These are phyloP conservation scores for Ptilonorhynchus violaceus DNA, from an alignment of 2,113 vertebrate species.

Conservation along the genomic window DNA sequence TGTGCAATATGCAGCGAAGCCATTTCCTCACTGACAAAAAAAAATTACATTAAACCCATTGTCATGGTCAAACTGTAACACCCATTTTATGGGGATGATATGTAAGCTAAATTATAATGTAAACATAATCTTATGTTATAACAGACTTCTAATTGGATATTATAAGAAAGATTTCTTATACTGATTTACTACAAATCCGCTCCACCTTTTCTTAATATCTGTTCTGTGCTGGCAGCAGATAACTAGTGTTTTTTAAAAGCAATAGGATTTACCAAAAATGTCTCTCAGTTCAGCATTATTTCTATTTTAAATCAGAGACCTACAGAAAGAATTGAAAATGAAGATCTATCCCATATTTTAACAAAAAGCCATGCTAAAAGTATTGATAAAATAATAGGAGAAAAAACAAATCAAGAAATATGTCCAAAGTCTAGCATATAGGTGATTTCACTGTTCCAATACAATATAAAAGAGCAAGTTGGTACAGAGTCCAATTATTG, in stretches of 20 bases:
- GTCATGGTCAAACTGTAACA: too few relatives aligned
- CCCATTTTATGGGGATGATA: not conserved
- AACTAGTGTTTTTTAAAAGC: not conserved
- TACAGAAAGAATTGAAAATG: not conserved
- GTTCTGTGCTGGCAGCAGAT: not conserved
- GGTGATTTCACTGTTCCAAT: not conserved
- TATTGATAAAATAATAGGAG: slow-evolving; percentile 5
- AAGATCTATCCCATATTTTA: not conserved
- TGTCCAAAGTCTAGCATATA: not conserved
- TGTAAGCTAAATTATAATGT: not conserved
- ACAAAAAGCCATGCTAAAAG: not conserved
- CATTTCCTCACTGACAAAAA: not conserved
- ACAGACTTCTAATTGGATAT: not conserved
- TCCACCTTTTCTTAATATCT: not conserved
- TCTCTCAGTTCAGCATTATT: not conserved
- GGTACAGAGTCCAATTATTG: slow-evolving; percentile 16
- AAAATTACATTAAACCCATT: not conserved
- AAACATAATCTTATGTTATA: not conserved
- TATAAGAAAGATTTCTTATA: not conserved
- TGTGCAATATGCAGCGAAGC: not conserved
- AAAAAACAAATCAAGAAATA: slow-evolving; percentile 4
- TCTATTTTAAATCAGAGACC: not conserved
- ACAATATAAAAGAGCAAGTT: not conserved
- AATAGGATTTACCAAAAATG: not conserved
- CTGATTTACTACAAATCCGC: not conserved